Evolutionary conservation across 2,113 vertebrate species (phyloP).

Genomic region (Butorides virescens): DNA sequence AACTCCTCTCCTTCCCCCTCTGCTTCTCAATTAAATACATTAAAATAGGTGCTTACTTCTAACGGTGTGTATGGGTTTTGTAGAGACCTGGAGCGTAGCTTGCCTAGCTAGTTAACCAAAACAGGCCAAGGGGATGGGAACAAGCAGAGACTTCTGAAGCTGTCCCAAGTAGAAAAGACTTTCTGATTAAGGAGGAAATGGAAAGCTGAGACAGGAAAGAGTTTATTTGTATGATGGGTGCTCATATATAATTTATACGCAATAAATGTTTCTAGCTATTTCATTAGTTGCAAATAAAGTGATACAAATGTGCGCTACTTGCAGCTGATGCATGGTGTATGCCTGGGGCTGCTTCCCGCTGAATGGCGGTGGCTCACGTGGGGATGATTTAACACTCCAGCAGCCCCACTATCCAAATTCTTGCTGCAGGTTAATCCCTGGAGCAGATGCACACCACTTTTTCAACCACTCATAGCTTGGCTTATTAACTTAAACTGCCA

Average conservation of each 20-base stretch:
- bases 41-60: neutral
- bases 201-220: slow-evolving; percentile 16
- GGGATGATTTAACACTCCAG: slow-evolving; percentile 31
- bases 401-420: slow-evolving; percentile 17
- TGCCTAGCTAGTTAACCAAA: neutral
- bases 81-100: neutral
- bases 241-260: slow-evolving; percentile 54
- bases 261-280: slow-evolving; percentile 48
- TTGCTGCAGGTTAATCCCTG: slow-evolving; percentile 21
- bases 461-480: slow-evolving; percentile 17
- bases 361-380: neutral
- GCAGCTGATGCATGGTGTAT: neutral
- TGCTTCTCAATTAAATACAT: neutral
- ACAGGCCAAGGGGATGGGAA: neutral
- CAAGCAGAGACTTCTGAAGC: neutral
- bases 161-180: neutral
- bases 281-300: slow-evolving; percentile 64
- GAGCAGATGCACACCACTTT: neutral
- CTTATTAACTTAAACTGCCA: slow-evolving; percentile 9
- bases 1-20: neutral
- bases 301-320: slow-evolving; percentile 46
- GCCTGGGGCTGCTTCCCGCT: slow-evolving; percentile 36
- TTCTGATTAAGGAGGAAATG: slow-evolving; percentile 12
- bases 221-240: slow-evolving; percentile 31
- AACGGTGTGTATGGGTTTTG: neutral